Evolutionary conservation across 2,113 vertebrate species (phyloP), one percentile per base, ranked within the genome.

Genomic region (Pseudonaja textilis): DNA sequence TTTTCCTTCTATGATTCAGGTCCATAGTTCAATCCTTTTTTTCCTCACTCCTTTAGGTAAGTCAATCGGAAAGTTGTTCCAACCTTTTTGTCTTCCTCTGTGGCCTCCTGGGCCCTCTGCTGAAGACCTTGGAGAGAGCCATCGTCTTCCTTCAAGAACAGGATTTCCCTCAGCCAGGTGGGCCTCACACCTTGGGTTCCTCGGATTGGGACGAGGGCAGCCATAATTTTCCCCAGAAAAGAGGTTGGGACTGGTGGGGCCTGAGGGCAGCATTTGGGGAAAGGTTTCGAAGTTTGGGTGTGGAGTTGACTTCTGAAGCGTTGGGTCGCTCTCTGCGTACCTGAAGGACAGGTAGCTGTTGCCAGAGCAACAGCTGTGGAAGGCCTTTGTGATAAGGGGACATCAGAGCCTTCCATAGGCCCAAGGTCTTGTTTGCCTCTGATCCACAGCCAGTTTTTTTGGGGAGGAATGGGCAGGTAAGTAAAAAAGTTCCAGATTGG

Each of bases 11-110:
- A 5, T 6, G 14, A n/a, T 34, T 74, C 69, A 18, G 14, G n/a
- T 74, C 69, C 2, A 5, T 34, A 34, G 16, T 2, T 18, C 69
- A 39, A 20, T 12, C 5, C 39, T 45, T 14, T 57, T 0, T 50
- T n/a, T 56, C 3, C 8, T 2, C 2, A 9, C 23, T 2, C 0
- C 1, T 2, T 11, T 93, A 99, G 99, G 96, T 99, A 90, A 97
- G 97, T 10, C 98, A 98, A 93, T 98, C 98, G 3, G 96, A 92
- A 1, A 97, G 94, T 94, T 98, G 98, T 87, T 98, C 98, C 0
- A 97, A 98, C 87, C 97, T 99, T 96, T 97, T 99, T 45, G 97
- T 98, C 93, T 99, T 99, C 96, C 98, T 99, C 61, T 98, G 98
- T 95, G 97, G 97, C 52, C 97, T 99, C 93, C 97, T 99, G 26